A percentile compares a stretch with the other conserved stretches of the same genome.
phyloP scores from a whole-genome alignment of 2,888 invertebrate species.

The Drosophila percnosoma region DNA sequence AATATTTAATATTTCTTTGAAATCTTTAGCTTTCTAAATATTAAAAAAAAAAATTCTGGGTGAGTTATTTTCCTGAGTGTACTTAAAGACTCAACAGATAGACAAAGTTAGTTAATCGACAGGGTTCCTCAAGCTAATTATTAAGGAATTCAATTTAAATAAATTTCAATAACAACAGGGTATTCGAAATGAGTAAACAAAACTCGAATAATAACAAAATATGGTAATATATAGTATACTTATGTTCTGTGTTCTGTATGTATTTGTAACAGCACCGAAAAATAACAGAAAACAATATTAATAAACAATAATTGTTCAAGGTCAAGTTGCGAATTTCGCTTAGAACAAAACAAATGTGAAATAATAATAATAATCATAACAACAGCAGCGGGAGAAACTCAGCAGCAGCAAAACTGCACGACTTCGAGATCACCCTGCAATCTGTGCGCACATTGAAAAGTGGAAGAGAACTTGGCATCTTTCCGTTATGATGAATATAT shows the following conservation, averaged over 20 bases:
- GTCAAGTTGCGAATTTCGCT: conserved; percentile 64
- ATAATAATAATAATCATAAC: conserved; percentile 36
- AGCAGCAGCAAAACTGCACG: neutral
- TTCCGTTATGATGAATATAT: neutral
- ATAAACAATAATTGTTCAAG: conserved; percentile 76
- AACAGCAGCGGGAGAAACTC: conserved; percentile 30
- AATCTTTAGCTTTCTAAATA: neutral
- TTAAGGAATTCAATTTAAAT: neutral
- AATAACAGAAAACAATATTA: conserved; percentile 55
- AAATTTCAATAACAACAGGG: conserved; percentile 10
- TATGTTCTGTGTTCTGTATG: conserved; percentile 4
- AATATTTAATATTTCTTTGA: neutral
- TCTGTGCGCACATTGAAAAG: neutral
- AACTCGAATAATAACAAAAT: conserved; percentile 14
- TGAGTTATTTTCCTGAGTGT: neutral
- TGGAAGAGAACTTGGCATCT: neutral
- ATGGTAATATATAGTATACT: conserved; percentile 1
- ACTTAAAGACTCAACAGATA: neutral
- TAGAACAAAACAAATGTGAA: conserved; percentile 65
- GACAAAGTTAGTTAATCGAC: neutral
- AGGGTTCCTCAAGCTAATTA: neutral
- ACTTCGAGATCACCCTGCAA: conserved; percentile 13
- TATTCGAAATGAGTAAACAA: conserved; percentile 27
- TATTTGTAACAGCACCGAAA: conserved; percentile 22
- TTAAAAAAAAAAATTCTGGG: neutral